These are phyloP conservation scores for Orycteropus afer DNA, from an alignment of 2,113 vertebrate species.

Conservation along the genomic window DNA sequence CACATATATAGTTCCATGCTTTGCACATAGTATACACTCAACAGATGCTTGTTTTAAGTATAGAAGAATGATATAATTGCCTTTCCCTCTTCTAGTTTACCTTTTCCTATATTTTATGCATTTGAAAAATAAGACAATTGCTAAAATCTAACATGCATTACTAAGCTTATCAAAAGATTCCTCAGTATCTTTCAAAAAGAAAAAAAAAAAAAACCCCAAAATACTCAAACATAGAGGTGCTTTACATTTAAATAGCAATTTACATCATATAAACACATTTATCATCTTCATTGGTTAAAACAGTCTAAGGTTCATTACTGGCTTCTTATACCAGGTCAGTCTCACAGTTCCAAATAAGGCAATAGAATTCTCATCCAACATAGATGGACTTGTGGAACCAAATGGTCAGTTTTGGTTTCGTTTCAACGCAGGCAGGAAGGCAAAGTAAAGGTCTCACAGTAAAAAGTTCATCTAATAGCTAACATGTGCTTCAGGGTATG, in stretches of 20 bases:
- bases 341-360: slow-evolving; percentile 77
- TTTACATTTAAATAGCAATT: slow-evolving; percentile 86
- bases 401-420: slow-evolving; percentile 65
- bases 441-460: slow-evolving; percentile 72
- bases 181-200: slow-evolving; percentile 81
- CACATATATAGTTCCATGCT: not conserved
- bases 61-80: slow-evolving; percentile 77
- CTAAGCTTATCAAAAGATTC: slow-evolving; percentile 81
- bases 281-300: slow-evolving; percentile 83
- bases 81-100: slow-evolving; percentile 69
- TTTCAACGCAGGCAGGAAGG: slow-evolving; percentile 63
- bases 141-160: slow-evolving; percentile 80
- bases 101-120: slow-evolving; percentile 74
- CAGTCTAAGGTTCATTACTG: slow-evolving; percentile 76
- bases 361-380: slow-evolving; percentile 69
- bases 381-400: slow-evolving; percentile 65
- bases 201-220: slow-evolving; percentile 75
- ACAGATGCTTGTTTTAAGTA: slow-evolving; percentile 50
- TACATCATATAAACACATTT: slow-evolving; percentile 83
- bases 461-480: slow-evolving; percentile 53
- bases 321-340: slow-evolving; percentile 76
- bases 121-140: slow-evolving; percentile 81
- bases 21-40: not conserved
- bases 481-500: not conserved
- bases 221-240: slow-evolving; percentile 83